Percentiles rank a stretch among this genome's conserved stretches.
Conservation (phyloP, 2,113 vertebrate genomes). For the Corvus cornix region DNA sequence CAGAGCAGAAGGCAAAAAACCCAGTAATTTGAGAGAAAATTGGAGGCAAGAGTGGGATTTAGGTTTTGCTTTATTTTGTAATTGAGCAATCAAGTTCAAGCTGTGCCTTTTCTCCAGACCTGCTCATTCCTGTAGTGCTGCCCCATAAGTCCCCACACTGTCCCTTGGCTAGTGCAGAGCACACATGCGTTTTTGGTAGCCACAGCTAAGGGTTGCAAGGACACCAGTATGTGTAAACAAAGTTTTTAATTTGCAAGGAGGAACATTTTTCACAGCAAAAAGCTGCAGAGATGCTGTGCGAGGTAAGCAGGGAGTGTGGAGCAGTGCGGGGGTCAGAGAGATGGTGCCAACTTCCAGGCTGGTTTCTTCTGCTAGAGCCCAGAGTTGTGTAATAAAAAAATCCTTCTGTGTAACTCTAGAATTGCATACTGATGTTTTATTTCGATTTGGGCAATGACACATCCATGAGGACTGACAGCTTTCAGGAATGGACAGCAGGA, state of each 20-base stretch:
- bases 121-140: background rate
- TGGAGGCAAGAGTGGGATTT: background rate
- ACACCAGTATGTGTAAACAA: background rate
- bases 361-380: background rate
- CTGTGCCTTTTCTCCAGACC: background rate
- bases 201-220: background rate
- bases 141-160: accelerated
- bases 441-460: background rate
- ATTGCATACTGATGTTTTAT: background rate
- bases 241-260: background rate
- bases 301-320: background rate
- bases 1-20: background rate
- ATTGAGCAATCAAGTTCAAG: background rate
- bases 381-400: background rate
- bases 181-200: accelerated
- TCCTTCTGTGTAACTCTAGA: background rate
- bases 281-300: background rate
- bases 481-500: background rate
- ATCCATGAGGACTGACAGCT: background rate
- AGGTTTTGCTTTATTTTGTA: background rate
- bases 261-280: background rate
- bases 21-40: background rate
- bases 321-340: background rate
- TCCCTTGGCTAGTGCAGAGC: background rate
- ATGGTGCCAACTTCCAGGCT: accelerated